phyloP scores from a whole-genome alignment of 1,140 invertebrate species.

The Plutomurus gul region DNA sequence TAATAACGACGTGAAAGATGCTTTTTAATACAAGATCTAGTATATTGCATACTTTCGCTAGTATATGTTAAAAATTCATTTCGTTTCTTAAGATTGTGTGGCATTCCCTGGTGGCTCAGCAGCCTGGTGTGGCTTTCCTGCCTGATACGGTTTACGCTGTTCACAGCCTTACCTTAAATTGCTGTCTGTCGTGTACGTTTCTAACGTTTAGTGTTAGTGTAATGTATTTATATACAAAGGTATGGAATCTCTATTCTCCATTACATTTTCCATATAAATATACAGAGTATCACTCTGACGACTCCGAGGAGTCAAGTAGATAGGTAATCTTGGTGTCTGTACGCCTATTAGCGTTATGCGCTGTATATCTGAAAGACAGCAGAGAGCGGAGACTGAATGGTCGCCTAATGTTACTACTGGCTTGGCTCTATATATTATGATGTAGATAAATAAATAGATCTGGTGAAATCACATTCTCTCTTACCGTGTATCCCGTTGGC shows the following conservation, averaged over 20 bases:
- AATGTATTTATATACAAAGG: no score
- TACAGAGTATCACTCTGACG: no score
- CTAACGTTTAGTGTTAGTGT: no score
- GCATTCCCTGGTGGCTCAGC: background rate
- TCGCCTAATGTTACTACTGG: background rate
- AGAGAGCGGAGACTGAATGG: background rate
- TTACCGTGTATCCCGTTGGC: background rate
- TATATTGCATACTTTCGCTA: background rate
- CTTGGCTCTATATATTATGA: no score
- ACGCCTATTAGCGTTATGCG: no score
- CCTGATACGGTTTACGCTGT: background rate
- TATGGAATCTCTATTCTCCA: no score
- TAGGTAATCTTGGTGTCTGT: background rate
- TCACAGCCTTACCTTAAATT: background rate
- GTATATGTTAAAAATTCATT: conserved; percentile 8
- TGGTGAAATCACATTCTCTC: no score
- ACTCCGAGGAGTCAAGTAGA: background rate
- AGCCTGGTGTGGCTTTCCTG: background rate
- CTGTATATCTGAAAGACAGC: background rate
- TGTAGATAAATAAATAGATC: no score
- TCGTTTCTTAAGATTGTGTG: background rate
- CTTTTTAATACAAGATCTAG: background rate
- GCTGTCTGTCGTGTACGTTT: no score
- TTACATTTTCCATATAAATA: no score
- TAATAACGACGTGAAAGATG: conserved; percentile 29